These are phyloP conservation scores for Epinotia nisella DNA, from an alignment of 2,888 invertebrate species.

Conservation along the genomic window DNA sequence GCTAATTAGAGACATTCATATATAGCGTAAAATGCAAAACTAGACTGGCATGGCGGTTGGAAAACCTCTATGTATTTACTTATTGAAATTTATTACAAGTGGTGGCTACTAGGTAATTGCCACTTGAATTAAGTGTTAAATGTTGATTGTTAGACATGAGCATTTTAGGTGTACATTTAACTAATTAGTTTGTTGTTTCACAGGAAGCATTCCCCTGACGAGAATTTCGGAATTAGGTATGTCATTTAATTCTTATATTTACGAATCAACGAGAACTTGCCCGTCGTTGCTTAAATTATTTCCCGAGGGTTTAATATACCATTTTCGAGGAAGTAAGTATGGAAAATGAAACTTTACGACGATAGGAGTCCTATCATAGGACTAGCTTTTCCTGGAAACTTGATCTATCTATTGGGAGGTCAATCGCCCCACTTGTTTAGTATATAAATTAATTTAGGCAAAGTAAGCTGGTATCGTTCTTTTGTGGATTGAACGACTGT, in stretches of 20 bases:
- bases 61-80: not conserved
- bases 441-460: too few relatives aligned
- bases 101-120: constrained; percentile 15
- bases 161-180: not conserved
- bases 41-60: constrained; percentile 38
- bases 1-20: constrained; percentile 34
- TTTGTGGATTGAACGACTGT: too few relatives aligned
- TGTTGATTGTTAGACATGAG: constrained; percentile 20
- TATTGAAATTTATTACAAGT: not conserved
- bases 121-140: constrained; percentile 19
- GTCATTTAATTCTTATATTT: constrained; percentile 47
- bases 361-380: too few relatives aligned
- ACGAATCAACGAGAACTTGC: not conserved
- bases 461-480: too few relatives aligned
- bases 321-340: not conserved
- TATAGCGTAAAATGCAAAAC: constrained; percentile 19
- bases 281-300: not conserved
- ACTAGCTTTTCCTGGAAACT: not conserved
- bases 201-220: constrained; percentile 85
- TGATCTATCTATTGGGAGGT: too few relatives aligned
- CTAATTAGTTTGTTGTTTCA: constrained; percentile 52
- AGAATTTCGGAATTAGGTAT: constrained; percentile 85
- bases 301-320: not conserved
- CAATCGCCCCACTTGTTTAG: too few relatives aligned
- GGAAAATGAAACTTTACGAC: not conserved